Evolutionary conservation across 2,888 invertebrate species (phyloP), one percentile per base, ranked within the genome.

Genomic region (Cloeon dipterum): DNA sequence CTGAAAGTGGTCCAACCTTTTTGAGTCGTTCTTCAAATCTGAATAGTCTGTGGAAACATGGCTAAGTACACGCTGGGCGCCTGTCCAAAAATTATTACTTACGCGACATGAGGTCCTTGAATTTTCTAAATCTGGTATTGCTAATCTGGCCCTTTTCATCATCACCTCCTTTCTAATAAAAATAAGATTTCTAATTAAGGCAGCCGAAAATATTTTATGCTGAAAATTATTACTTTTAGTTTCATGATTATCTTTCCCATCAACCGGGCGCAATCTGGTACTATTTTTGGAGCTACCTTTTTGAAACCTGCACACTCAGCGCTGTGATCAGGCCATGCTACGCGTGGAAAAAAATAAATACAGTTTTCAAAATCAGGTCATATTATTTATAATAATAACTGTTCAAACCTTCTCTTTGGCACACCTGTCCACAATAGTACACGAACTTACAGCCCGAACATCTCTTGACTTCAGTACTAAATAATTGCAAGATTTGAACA

Each of bases 101-200:
- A 88, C 88, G 89, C 35, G 88, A 82, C 82, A 86, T 83, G 17
- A 89, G 58, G 57, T 88, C 82, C 49, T 75, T 74, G 60, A 83
- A 88, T 57, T 69, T 74, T 39, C 85, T 63, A 45, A 66, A 82
- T 10, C 66, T 66, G 3, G 63, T 70, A 20, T 70, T 63, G 0
- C 72, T 65, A 49, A 81, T 79, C 53, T 70, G 76, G 2, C 73
- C 68, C 39, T 69, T 66, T 44, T 68, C 62, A 10, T 66, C 56
- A 44, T 67, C 65, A 2, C 79, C 81, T 33, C 77, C 77, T 35
- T 71, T 69, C 42, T 68, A 54, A 21, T 42, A 44, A 40, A 36
- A 42, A 34, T 34, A 32, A n/a, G n/a, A 34, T 26, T 23, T 23
- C 14, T 17, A 14, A 13, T 16, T 20, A 4, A 16, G 21, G 16